Conservation (phyloP, 2,797 vertebrate genomes). For the Luscinia megarhynchos region DNA sequence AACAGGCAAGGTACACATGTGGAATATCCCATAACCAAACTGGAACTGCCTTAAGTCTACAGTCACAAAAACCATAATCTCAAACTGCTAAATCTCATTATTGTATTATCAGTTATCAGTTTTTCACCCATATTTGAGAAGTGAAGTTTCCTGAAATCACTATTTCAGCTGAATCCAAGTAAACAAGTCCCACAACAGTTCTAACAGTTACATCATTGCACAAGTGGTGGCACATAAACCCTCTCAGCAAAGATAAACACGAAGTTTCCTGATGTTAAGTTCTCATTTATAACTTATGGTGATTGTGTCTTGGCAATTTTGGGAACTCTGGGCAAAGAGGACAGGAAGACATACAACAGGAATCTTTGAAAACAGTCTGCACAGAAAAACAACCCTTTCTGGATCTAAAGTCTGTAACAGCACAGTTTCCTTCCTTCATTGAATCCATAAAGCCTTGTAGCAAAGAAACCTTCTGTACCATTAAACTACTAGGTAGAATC, state of each 20-base stretch:
- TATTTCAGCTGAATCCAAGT: not conserved
- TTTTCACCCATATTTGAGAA: not conserved
- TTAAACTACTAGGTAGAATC: not conserved
- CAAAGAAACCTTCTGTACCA: not conserved
- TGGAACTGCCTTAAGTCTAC: not conserved
- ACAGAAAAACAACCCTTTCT: not conserved
- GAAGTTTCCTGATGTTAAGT: not conserved
- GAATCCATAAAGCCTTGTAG: not conserved
- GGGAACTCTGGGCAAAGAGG: not conserved
- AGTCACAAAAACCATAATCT: not conserved
- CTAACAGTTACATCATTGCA: not conserved
- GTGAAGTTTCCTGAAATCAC: not conserved
- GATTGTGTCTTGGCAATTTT: not conserved
- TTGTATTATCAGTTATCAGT: accelerated
- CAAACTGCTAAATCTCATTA: not conserved
- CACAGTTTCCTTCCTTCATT: not conserved
- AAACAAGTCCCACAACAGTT: not conserved
- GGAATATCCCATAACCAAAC: not conserved
- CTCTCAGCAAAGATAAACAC: not conserved
- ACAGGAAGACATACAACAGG: not conserved
- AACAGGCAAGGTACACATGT: not conserved
- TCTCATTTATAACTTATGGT: not conserved
- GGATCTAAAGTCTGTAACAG: not conserved
- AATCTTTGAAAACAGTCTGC: not conserved
- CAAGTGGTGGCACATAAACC: not conserved